Base-by-base conservation (phyloP, 2,797 vertebrate genomes). In the Furcifer pardalis region DNA sequence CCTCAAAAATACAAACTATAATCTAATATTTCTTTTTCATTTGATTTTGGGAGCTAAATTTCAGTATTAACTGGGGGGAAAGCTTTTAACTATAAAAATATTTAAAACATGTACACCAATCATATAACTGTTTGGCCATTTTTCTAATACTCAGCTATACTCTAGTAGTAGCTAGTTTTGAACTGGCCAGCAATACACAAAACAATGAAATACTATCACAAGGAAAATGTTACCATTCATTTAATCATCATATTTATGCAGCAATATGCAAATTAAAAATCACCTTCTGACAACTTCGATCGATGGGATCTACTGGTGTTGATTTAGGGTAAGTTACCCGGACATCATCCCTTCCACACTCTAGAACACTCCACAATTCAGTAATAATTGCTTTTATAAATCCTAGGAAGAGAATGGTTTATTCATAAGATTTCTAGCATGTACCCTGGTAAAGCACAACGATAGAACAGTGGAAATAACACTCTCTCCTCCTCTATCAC, bases 221-320 rank as follows among this genome's bases (percentile, higher is more conserved):
- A 71, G 23, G 4, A 44, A 80, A 80, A 56, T 42, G 7, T 40
- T 40, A 44, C 66, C 5, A 49, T 79, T 63, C 27, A 79, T 65
- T 74, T 79, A 56, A 76, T 21, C 7, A 15, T 7, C 44, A 81
- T 59, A 77, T 49, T 42, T 32, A 62, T 6, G 27, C 3, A 65
- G 10, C 21, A 83, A 13, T 66, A 37, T 56, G 17, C 21, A 37
- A 80, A 62, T 81, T 23, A 49, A 27, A 80, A 71, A 85, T 86
- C 79, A 99, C 98, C 98, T 99, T 98, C 30, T 97, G 96, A 95
- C 98, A 99, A 89, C 96, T 97, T 91, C 94, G 96, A 91, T 99
- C 98, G 85, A 98, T 97, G 85, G 98, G 97, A 82, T 99, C 98
- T 96, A 98, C 96, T 65, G 98, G 97, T 27, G 96, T 97, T 46